These are phyloP conservation scores for Chironomus tepperi DNA, from an alignment of 1,140 invertebrate species.

Conservation along the genomic window DNA sequence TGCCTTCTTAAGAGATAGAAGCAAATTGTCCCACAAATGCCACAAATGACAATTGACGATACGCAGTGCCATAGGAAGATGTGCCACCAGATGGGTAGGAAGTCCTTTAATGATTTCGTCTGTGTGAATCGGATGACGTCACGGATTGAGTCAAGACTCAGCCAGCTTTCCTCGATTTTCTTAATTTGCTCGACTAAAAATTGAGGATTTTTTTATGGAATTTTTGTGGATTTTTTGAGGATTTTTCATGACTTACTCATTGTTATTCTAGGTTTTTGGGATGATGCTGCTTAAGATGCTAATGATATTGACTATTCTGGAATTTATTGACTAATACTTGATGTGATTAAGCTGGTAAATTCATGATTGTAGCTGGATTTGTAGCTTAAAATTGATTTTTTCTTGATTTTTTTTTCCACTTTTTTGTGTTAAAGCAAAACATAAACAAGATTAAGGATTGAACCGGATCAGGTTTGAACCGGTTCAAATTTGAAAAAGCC, in stretches of 20 bases:
- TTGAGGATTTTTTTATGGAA: not conserved
- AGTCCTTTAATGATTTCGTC: not conserved
- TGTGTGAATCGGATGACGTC: not conserved
- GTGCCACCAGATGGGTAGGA: not conserved
- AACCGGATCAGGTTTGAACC: no score
- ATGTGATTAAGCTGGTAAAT: no score
- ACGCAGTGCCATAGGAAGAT: not conserved
- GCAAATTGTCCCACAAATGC: not conserved
- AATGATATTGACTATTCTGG: no score
- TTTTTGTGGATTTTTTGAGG: not conserved
- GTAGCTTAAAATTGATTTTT: no score
- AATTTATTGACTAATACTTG: no score
- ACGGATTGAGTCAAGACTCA: not conserved
- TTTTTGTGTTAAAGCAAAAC: no score
- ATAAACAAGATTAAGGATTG: no score
- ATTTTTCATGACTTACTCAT: not conserved
- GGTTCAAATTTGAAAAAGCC: no score
- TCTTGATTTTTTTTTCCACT: no score
- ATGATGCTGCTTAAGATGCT: no score
- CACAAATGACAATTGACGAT: not conserved
- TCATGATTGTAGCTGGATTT: no score
- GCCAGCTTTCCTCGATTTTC: not conserved
- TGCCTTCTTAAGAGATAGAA: not conserved
- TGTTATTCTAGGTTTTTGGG: not conserved
- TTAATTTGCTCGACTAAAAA: slow-evolving; percentile 5